Base-by-base conservation (phyloP, 1,140 invertebrate species). In the Drosophila funebris region DNA sequence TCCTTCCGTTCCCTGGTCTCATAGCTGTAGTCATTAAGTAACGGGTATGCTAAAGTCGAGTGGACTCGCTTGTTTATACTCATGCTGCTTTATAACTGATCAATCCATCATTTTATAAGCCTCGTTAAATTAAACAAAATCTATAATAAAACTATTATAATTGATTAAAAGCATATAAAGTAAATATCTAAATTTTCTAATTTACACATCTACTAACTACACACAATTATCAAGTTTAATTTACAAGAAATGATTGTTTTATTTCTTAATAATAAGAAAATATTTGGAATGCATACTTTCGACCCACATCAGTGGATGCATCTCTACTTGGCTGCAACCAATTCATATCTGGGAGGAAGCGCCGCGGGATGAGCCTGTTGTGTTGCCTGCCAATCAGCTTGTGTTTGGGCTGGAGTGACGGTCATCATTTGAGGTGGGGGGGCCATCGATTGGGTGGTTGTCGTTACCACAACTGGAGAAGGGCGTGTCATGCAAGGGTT, bases 301-400 rank as follows among this genome's bases (percentile, higher is more conserved):
- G n/a, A 43, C 24, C 4, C 13, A 14, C 2, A 2, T 16, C 2
- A 13, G 1, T 20, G 7, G 22, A 37, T 18, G 5, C 0, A n/a
- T 11, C 2, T 41, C 58, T 33, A 82, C 22, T 76, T 29, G 9
- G 44, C 58, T 0, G 20, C 44, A 13, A 75, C 43, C 0, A 11
- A 39, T 16, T 88, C 67, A 6, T 81, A 87, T 36, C 60, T 72
- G 5, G 82, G 78, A 0, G 82, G 83, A 48, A 69, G 31, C 0
- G 43, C 31, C 1, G 80, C 52, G 7, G 70, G 70, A 20, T 36
- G 57, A 0, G 43, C 29, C 13, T 58, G 29, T 33, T 66, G 60
- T 1, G 64, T 22, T 1, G 27, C 5, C 36, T 81, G 78, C 48
- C 71, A 79, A 14, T 44, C 20, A 13, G 13, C 37, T 0, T 73